Evolutionary conservation across 1,140 invertebrate species (phyloP), one percentile per base, ranked within the genome.

Genomic region (Odontomachus brunneus): DNA sequence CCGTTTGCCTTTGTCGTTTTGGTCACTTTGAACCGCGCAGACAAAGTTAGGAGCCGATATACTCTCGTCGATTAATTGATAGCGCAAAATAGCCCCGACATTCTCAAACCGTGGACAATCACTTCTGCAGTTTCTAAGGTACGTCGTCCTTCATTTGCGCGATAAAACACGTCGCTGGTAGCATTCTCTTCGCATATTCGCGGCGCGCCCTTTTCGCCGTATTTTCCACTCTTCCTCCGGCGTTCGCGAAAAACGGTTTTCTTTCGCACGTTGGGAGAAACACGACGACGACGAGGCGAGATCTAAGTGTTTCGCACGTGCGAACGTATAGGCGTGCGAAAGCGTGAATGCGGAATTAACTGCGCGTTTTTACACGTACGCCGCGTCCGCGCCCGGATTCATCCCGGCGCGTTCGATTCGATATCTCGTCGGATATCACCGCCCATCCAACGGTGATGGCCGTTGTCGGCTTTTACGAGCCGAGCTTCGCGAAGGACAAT

Each of bases 21-120:
- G 19, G 51, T 80, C 24, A 65, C 75, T 80, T 80, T 69, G 75
- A 80, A 22, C 51, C 48, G 19, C 53, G 53, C 53, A 24, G 69
- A 55, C 65, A 26, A 80, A 80, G 75, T 80, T 69, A 59, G 65
- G n/a, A 80, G 29, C 44, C 48, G 38, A 66, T 53, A 76, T 53
- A 66, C 74, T 66, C 62, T 65, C 5, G 38, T 65, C 62, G 66
- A 76, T 62, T 76, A 76, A 76, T 76, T 76, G 48, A 66, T 66
- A 76, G 60, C 33, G n/a, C n/a, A 69, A 80, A 69, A 80, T 71
- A 44, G 38, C 17, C 19, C 9, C 17, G 17, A 55, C 53, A 22
- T 15, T 55, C 38, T 17, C n/a, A n/a, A 15, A 53, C n/a, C 33
- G 38, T 12, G 65, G 33, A 29, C n/a, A 80, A 80, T n/a, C n/a